Base-by-base conservation (phyloP, 2,888 invertebrate genomes). In the Hydrotaea diabolus region DNA sequence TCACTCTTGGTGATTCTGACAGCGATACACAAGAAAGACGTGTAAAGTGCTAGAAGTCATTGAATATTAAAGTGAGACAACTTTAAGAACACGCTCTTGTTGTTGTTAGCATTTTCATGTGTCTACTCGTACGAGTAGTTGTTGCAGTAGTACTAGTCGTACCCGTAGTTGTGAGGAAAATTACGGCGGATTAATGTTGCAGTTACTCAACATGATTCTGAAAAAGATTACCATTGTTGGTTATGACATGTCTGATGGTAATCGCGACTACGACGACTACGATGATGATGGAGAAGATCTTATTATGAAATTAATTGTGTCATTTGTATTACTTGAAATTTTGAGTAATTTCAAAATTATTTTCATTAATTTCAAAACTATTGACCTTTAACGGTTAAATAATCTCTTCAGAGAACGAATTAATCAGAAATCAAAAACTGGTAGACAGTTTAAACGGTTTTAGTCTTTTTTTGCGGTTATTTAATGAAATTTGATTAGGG, bases 331-430 rank as follows among this genome's bases (percentile, higher is more conserved):
- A 46, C 46, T 69, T 69, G 46, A n/a, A n/a, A 64, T 21, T 64
- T 36, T 43, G 43, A 21, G 36, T 17, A 59, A 19, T 39, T 43
- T 66, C 66, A 66, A 21, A 66, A 66, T 66, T 15, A 31, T 46
- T 69, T 69, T 69, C 46, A 69, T 69, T 43, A 69, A 69, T 69
- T 46, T 69, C 15, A 46, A 23, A 23, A 43, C 19, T 19, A 21
- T 46, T 69, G 19, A 69, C 69, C 69, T 69, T 69, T 62, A 62
- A 62, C 62, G 62, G 62, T 62, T 62, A 23, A n/a, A 62, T 62
- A 62, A 62, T 62, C 62, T 31, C 31, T 62, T 62, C 62, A 62
- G n/a, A 62, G 11, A 26, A 31, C 31, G 26, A 15, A 62, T 62
- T 62, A 62, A 62, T 62, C 31, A 62, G 26, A 62, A 31, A 31